phyloP scores from a whole-genome alignment of 2,888 invertebrate species.

The Falcaria lacertinaria region DNA sequence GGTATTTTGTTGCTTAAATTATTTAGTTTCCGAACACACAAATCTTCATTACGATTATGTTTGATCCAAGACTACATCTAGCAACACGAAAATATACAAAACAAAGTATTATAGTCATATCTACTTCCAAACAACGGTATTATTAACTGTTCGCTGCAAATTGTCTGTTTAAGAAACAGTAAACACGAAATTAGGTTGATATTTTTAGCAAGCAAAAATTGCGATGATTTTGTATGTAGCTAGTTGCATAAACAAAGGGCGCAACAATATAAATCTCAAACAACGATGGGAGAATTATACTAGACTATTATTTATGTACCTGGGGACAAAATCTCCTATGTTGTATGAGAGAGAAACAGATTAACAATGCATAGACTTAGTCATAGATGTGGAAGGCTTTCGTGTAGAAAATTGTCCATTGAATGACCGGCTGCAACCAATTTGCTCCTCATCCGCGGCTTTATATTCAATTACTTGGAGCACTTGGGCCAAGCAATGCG shows the following conservation, averaged over 20 bases:
- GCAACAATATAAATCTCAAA: too few relatives aligned
- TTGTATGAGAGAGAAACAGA: too few relatives aligned
- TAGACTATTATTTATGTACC: too few relatives aligned
- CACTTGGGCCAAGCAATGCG: constrained; percentile 36
- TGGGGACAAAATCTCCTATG: too few relatives aligned
- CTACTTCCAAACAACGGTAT: constrained; percentile 1
- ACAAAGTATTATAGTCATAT: background rate
- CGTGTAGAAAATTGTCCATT: constrained; percentile 66
- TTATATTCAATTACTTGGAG: constrained; percentile 68
- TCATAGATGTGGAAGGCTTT: constrained; percentile 29
- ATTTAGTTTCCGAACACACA: too few relatives aligned
- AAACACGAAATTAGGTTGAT: constrained; percentile 2
- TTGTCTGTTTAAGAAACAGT: background rate
- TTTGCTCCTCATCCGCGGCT: constrained; percentile 65
- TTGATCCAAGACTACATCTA: background rate
- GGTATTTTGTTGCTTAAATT: too few relatives aligned
- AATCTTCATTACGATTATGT: background rate
- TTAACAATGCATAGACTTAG: constrained; percentile 4
- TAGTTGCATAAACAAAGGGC: constrained; percentile 3
- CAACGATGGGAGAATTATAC: too few relatives aligned
- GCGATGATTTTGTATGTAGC: background rate
- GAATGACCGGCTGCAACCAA: constrained; percentile 72
- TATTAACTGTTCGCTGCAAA: background rate
- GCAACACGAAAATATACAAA: background rate
- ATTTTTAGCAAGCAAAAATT: background rate